These are phyloP conservation scores for Myathropa florea DNA, from an alignment of 2,888 invertebrate species.

Conservation along the genomic window DNA sequence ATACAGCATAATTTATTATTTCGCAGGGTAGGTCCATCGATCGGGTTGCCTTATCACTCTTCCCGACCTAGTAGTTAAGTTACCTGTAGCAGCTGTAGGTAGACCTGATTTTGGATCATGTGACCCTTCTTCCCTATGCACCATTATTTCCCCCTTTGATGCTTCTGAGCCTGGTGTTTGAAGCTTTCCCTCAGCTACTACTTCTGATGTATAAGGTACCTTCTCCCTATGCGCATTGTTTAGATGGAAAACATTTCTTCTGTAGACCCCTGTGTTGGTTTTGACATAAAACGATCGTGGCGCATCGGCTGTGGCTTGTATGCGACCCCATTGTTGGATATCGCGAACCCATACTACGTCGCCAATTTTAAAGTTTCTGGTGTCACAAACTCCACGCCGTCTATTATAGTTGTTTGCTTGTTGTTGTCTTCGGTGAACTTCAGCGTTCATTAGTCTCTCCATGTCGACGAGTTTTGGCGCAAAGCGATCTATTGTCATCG, in stretches of 20 bases:
- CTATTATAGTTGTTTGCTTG: slow-evolving; percentile 21
- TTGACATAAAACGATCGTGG: slow-evolving; percentile 5
- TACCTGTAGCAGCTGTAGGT: slow-evolving; percentile 2
- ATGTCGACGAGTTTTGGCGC: neutral
- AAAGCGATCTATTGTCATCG: slow-evolving; percentile 7
- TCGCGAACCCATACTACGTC: slow-evolving; percentile 27
- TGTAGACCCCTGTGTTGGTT: slow-evolving; percentile 8
- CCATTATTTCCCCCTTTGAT: slow-evolving; percentile 6
- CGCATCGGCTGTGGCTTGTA: slow-evolving; percentile 9
- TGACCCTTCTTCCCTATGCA: neutral
- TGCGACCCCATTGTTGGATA: slow-evolving; percentile 33
- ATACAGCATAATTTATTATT: too few relatives aligned
- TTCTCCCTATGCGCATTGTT: too few relatives aligned
- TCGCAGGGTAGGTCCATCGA: neutral
- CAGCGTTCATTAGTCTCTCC: neutral
- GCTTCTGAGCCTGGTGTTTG: neutral
- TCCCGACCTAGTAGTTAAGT: slow-evolving; percentile 18
- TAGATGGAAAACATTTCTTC: slow-evolving; percentile 21
- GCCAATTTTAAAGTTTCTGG: slow-evolving; percentile 13
- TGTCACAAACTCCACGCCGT: slow-evolving; percentile 9
- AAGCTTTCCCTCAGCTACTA: too few relatives aligned
- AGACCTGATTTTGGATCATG: neutral
- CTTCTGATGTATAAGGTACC: too few relatives aligned
- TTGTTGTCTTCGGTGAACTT: slow-evolving; percentile 2
- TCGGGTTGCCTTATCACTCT: neutral